A percentile compares a stretch with the other conserved stretches of the same genome.
Conservation (phyloP, 2,888 invertebrate genomes). For the Empis livida region DNA sequence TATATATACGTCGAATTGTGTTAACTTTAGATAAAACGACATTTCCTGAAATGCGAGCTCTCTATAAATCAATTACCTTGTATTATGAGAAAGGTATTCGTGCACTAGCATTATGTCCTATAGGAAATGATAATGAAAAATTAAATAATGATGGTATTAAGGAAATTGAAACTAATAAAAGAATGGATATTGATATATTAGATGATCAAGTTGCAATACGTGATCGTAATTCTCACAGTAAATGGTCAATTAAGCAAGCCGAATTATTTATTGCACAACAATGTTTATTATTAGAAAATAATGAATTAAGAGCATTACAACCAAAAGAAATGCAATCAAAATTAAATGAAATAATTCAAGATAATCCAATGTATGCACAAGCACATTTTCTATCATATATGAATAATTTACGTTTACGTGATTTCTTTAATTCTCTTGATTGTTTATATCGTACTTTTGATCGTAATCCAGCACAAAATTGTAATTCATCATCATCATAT, state of each 20-base stretch:
- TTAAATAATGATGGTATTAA: slow-evolving; percentile 8
- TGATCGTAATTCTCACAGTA: slow-evolving; percentile 39
- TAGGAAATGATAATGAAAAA: background rate
- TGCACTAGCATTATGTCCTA: slow-evolving; percentile 10
- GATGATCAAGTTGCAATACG: slow-evolving; percentile 18
- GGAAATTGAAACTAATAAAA: slow-evolving; percentile 9
- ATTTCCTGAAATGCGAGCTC: slow-evolving; percentile 66
- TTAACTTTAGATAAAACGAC: slow-evolving; percentile 70
- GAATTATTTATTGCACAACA: slow-evolving; percentile 82
- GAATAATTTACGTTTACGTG: slow-evolving; percentile 75
- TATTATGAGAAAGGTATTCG: slow-evolving; percentile 48
- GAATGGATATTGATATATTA: slow-evolving; percentile 11
- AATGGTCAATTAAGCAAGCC: slow-evolving; percentile 79
- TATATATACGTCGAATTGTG: slow-evolving; percentile 69
- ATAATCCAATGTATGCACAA: slow-evolving; percentile 30
- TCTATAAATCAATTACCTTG: slow-evolving; percentile 56
- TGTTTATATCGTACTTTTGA: slow-evolving; percentile 49
- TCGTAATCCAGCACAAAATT: slow-evolving; percentile 49
- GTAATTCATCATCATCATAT: slow-evolving; percentile 35
- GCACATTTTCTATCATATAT: slow-evolving; percentile 77
- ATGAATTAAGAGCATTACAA: slow-evolving; percentile 64
- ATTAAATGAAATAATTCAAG: slow-evolving; percentile 32
- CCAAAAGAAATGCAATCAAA: slow-evolving; percentile 61
- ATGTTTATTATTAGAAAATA: slow-evolving; percentile 65
- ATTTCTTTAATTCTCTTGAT: slow-evolving; percentile 45